phyloP scores from a whole-genome alignment of 2,113 vertebrate species.

The Panthera leo region DNA sequence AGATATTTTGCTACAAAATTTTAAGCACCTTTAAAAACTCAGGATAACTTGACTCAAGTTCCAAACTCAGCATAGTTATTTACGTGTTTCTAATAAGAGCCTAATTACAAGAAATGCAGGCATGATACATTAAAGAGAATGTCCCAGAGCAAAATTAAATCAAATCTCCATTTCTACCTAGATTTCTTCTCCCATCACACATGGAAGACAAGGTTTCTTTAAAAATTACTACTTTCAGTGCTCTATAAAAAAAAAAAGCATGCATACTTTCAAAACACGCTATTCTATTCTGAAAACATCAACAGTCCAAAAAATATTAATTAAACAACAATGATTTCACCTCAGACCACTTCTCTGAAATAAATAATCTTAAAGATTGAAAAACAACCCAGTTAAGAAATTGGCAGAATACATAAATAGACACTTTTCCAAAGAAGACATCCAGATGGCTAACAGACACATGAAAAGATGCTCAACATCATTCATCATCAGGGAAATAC shows the following conservation, averaged over 20 bases:
- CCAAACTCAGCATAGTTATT: background rate
- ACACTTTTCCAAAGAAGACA: too few species aligned
- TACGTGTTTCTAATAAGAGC: background rate
- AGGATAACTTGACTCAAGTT: background rate
- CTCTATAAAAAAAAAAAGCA: background rate
- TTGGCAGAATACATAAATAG: too few species aligned
- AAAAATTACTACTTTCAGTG: background rate
- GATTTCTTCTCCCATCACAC: background rate
- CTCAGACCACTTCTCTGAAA: conserved; percentile 7
- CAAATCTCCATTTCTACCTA: background rate
- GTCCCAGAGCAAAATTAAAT: background rate
- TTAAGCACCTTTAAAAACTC: background rate
- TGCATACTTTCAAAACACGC: background rate
- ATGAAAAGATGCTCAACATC: too few species aligned
- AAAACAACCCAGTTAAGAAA: too few species aligned
- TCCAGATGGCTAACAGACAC: too few species aligned
- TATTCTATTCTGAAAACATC: conserved; percentile 19
- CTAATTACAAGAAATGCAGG: background rate
- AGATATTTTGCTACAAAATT: background rate
- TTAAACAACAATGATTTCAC: background rate
- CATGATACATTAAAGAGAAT: background rate
- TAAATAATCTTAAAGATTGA: conserved; percentile 14
- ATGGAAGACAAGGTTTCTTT: background rate
- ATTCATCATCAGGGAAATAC: too few species aligned
- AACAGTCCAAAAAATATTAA: background rate